Conservation (phyloP, 2,888 invertebrate genomes). For the Entomobrya proxima region DNA sequence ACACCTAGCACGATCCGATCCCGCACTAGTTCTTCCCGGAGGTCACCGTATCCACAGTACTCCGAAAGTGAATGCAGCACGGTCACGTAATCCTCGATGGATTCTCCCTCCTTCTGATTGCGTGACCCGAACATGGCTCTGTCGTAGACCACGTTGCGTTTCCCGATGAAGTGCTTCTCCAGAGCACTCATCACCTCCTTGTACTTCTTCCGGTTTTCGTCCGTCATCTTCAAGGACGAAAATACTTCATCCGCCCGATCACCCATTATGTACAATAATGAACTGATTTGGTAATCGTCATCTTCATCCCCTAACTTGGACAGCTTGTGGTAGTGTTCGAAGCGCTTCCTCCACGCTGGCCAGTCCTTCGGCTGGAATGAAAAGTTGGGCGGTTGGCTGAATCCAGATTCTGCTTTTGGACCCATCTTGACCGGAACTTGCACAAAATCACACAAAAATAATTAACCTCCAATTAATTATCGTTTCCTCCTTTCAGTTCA, state of each 20-base stretch:
- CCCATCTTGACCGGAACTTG: no score
- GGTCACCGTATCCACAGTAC: slow-evolving; percentile 63
- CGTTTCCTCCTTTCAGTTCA: background rate
- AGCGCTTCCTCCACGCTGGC: no score
- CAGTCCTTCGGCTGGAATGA: no score
- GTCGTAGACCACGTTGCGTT: slow-evolving; percentile 67
- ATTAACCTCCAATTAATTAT: background rate
- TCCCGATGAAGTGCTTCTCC: slow-evolving; percentile 64
- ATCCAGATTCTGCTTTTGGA: background rate
- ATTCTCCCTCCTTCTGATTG: slow-evolving; percentile 56
- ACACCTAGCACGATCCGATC: slow-evolving; percentile 72
- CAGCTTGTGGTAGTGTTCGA: no score
- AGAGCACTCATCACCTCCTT: slow-evolving; percentile 55
- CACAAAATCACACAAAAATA: no score
- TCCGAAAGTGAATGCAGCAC: slow-evolving; percentile 61
- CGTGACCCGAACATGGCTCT: slow-evolving; percentile 66
- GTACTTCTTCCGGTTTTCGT: slow-evolving; percentile 42
- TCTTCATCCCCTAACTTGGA: slow-evolving; percentile 43
- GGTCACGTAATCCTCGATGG: slow-evolving; percentile 67
- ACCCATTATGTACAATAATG: slow-evolving; percentile 67
- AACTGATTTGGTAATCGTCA: slow-evolving; percentile 59
- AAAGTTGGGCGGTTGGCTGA: no score
- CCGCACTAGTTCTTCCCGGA: slow-evolving; percentile 69
- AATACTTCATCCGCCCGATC: no score
- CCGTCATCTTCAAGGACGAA: slow-evolving; percentile 49